phyloP scores from a whole-genome alignment of 2,888 invertebrate species.

The Agrotis segetum region DNA sequence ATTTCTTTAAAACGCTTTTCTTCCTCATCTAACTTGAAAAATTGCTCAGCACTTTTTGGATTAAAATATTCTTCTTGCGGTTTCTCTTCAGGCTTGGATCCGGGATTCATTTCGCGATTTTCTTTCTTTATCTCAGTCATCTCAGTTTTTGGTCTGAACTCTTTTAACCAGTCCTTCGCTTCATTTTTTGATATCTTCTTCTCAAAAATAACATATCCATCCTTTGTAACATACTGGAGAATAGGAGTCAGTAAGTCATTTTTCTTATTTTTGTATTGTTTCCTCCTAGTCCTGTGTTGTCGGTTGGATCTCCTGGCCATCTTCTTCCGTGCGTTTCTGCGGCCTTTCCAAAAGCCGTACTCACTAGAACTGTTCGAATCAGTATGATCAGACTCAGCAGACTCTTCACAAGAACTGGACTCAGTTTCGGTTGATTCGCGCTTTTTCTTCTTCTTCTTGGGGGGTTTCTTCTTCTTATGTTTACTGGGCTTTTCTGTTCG shows the following conservation, averaged over 20 bases:
- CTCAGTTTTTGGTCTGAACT: conserved; percentile 52
- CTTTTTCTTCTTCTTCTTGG: conserved; percentile 51
- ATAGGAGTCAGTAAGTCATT: conserved; percentile 79
- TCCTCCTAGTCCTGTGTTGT: conserved; percentile 38
- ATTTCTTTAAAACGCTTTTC: conserved; percentile 20
- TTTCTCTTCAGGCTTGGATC: conserved; percentile 3
- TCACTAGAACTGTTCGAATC: conserved; percentile 68
- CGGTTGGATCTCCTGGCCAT: conserved; percentile 30
- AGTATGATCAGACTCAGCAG: conserved; percentile 29
- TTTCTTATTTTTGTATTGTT: conserved; percentile 65
- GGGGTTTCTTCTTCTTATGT: conserved; percentile 47
- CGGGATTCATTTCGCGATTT: conserved; percentile 3
- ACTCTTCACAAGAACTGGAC: conserved; percentile 24
- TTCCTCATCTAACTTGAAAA: conserved; percentile 32
- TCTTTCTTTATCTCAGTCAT: conserved; percentile 42
- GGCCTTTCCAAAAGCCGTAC: conserved; percentile 72
- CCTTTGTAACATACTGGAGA: conserved; percentile 85
- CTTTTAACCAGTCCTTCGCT: conserved; percentile 82
- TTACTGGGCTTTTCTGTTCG: conserved; percentile 25
- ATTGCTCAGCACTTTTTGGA: conserved; percentile 39
- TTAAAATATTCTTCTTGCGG: conserved; percentile 11
- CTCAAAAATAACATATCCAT: conserved; percentile 86
- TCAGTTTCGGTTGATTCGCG: conserved; percentile 27
- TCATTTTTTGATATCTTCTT: conserved; percentile 82
- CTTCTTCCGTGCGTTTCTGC: conserved; percentile 62